phyloP scores from a whole-genome alignment of 2,888 invertebrate genomes.

The Epinotia demarniana region DNA sequence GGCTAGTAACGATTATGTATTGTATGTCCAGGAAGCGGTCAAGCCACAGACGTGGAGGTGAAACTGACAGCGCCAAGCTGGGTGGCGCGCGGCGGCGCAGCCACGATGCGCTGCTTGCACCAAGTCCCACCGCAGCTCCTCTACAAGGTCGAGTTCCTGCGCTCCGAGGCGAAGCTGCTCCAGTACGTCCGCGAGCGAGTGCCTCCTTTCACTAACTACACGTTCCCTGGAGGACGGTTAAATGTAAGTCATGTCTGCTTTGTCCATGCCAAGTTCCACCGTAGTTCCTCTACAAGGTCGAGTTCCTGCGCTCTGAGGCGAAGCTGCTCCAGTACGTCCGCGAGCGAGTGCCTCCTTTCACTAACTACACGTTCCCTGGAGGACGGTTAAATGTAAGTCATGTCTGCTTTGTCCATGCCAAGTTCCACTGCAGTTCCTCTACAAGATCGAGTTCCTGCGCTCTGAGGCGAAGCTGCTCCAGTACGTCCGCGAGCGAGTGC shows the following conservation, averaged over 20 bases:
- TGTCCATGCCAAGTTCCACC: conserved; percentile 91
- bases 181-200: conserved; percentile 91
- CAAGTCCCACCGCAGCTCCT: conserved; percentile 89
- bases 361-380: conserved; percentile 86
- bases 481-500: conserved; percentile 90
- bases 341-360: conserved; percentile 90
- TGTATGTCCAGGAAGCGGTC: conserved; percentile 65
- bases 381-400: conserved; percentile 90
- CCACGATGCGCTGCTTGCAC: conserved; percentile 89
- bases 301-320: conserved; percentile 79
- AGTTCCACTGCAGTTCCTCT: conserved; percentile 65
- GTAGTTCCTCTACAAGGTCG: conserved; percentile 91
- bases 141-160: conserved; percentile 88
- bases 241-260: conserved; percentile 88
- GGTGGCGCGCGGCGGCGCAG: conserved; percentile 89
- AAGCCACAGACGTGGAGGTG: conserved; percentile 85
- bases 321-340: conserved; percentile 92
- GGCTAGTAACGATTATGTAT: background rate
- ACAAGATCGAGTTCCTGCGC: conserved; percentile 71
- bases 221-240: conserved; percentile 87
- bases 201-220: conserved; percentile 88
- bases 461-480: conserved; percentile 88
- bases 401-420: conserved; percentile 86
- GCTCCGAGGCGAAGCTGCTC: conserved; percentile 87
- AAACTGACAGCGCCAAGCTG: conserved; percentile 88